Evolutionary conservation across 1,140 invertebrate genomes (phyloP), one percentile per base, ranked within the genome.

Genomic region (Drosophila persimilis): DNA sequence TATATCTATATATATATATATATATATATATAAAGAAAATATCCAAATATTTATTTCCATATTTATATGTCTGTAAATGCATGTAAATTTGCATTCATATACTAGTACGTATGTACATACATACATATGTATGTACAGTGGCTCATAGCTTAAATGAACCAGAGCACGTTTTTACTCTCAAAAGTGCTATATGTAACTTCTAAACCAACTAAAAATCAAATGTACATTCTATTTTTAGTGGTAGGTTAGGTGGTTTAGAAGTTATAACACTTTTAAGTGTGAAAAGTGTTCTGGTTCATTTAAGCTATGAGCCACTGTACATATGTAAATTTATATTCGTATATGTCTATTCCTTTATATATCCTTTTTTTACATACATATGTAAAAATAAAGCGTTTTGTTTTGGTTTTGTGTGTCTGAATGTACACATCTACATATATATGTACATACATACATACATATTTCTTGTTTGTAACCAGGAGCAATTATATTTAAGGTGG

Each of bases 401-500:
- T 22, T 47, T 47, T 22, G 9, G 45, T 15, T 47, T 47, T 47
- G 45, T 5, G 17, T 22, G 35, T 35, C 13, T 43, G 4, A 55
- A 17, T 71, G 50, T 29, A 26, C 47, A 31, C 13, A 15, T 59
- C 29, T 58, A 22, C 17, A n/a, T 24, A 11, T 13, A 15, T 44
- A 11, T 13, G 13, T 44, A 9, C 54, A 20, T 65, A 26, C 67
- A 50, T 61, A 15, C 15, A 15, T 15, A 15, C 15, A 15, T 15
- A 15, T 9, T 53, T 44, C 44, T 57, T 73, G 17, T 39, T 46
- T 63, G 45, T 71, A 29, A 43, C 35, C 55, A 48, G 60, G 56
- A 77, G 64, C 52, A 56, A 60, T 59, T 70, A 57, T 73, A 52
- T 62, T 62, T 35, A 54, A 24, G 50, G 41, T 43, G 57, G 17